These are phyloP conservation scores for Macrobrachium rosenbergii DNA, from an alignment of 1,140 invertebrate species.

Conservation along the genomic window DNA sequence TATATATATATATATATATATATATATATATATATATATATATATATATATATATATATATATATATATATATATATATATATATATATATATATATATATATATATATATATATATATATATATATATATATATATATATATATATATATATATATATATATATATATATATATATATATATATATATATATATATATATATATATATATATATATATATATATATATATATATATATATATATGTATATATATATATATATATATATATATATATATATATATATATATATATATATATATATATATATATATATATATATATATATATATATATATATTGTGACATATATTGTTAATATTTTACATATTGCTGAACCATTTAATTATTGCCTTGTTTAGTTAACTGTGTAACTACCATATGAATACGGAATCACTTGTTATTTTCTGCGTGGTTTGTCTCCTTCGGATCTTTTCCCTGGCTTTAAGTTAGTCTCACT, in stretches of 20 bases:
- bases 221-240: constrained; percentile 32
- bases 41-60: constrained; percentile 33
- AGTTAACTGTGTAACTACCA: too few species aligned
- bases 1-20: too few species aligned
- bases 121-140: constrained; percentile 14
- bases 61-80: constrained; percentile 37
- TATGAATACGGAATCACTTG: too few species aligned
- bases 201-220: constrained; percentile 37
- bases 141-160: constrained; percentile 29
- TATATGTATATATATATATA: constrained; percentile 22
- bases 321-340: constrained; percentile 37
- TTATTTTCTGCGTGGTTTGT: too few species aligned
- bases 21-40: too few species aligned
- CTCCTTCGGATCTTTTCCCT: too few species aligned
- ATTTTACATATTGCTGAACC: too few species aligned
- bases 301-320: constrained; percentile 35
- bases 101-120: constrained; percentile 15
- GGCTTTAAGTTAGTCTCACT: too few species aligned
- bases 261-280: constrained; percentile 21
- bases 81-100: constrained; percentile 31
- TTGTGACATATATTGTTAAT: too few species aligned
- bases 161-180: constrained; percentile 15
- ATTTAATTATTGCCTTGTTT: too few species aligned
- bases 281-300: constrained; percentile 37
- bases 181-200: constrained; percentile 29